Conservation (phyloP, 1,140 invertebrate genomes). For the Adoxophyes honmai region DNA sequence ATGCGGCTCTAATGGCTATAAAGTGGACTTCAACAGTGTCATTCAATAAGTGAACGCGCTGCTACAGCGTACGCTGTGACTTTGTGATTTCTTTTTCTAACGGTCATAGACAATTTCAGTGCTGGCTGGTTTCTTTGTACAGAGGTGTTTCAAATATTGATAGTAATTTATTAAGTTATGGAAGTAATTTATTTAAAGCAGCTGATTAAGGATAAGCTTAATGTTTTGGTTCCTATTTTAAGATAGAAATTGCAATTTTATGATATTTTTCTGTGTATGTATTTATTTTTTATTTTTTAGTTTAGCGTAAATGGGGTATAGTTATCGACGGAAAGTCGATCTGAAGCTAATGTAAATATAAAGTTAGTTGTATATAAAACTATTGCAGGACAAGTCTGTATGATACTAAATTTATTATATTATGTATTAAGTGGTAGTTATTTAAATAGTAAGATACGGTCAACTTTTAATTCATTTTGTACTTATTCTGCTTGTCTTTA, state of each 20-base stretch:
- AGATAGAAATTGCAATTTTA: constrained; percentile 46
- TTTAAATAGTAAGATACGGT: constrained; percentile 4
- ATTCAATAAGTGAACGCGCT: constrained; percentile 27
- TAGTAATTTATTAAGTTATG: constrained; percentile 62
- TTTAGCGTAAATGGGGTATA: constrained; percentile 31
- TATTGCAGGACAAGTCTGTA: constrained; percentile 13
- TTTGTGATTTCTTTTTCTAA: constrained; percentile 29
- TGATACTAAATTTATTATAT: constrained; percentile 13
- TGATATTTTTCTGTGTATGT: constrained; percentile 48
- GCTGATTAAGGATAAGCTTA: constrained; percentile 17
- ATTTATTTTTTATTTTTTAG: constrained; percentile 54
- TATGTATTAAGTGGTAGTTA: constrained; percentile 15
- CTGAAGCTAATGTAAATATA: constrained; percentile 12
- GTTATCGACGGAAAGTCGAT: neutral
- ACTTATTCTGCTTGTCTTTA: neutral
- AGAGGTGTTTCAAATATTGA: constrained; percentile 50
- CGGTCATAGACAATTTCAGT: neutral
- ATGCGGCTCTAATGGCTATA: constrained; percentile 71
- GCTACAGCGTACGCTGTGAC: too few species aligned
- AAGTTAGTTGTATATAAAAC: constrained; percentile 2
- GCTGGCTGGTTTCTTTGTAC: constrained; percentile 34
- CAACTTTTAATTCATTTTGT: constrained; percentile 1
- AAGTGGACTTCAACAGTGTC: constrained; percentile 57
- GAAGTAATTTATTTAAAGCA: constrained; percentile 34
- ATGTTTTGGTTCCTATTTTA: constrained; percentile 74